Evolutionary conservation across 2,888 invertebrate species (phyloP), one percentile per base, ranked within the genome.

Genomic region (Volucella inanis): DNA sequence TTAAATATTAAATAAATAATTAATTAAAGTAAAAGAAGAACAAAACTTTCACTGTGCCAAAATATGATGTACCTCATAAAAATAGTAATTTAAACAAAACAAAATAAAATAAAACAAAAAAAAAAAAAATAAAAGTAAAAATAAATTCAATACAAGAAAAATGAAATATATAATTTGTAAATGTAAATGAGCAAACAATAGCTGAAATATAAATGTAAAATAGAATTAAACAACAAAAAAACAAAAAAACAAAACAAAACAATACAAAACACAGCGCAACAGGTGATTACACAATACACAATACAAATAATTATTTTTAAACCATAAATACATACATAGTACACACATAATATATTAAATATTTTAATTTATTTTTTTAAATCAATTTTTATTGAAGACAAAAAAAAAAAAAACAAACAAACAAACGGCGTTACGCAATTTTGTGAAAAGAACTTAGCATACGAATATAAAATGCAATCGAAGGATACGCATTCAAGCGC

Each of bases 1-100:
- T 38, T 55, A 59, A 79, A 62, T 59, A 72, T 68, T 62, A 82
- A 74, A 92, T 92, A 93, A 92, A 91, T 92, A 91, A 91, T 91
- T 91, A 91, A 92, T 90, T 84, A 92, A 92, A 91, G 92, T 92
- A 92, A 90, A 92, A 92, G 90, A 91, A 92, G 91, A 92, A 92
- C 89, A 93, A 93, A 92, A 94, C 93, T 94, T 94, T 94, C 94
- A 94, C 94, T 95, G 95, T 95, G 95, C 95, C 95, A 95, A 95
- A 92, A 95, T 95, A 94, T 91, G 94, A 93, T 94, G 95, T 95
- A 95, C 95, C 95, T 95, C 95, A 95, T 94, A 93, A 94, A 87
- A 87, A 87, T 83, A 87, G 87, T 87, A 83, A 87, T 79, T 75
- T 72, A 68, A 86, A 81, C 43, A 62, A 74, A 68, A 59, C 38